These are phyloP conservation scores for Holotrichia oblita DNA, from an alignment of 1,140 invertebrate genomes.

Conservation along the genomic window DNA sequence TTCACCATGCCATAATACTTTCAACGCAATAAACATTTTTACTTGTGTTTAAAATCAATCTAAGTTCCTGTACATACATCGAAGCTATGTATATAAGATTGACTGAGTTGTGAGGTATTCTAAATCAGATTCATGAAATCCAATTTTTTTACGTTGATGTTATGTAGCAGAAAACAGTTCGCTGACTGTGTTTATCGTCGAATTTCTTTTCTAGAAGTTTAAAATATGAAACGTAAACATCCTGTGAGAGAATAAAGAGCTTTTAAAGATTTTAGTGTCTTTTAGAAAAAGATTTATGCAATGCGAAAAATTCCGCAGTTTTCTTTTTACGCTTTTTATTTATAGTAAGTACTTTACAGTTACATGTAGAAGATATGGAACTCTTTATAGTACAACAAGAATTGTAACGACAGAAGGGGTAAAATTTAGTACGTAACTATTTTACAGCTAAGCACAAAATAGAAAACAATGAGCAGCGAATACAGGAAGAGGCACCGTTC, in stretches of 20 bases:
- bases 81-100: conserved; percentile 3
- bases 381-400: too few relatives aligned
- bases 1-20: background rate
- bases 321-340: background rate
- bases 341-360: background rate
- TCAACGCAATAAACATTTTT: background rate
- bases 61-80: too few relatives aligned
- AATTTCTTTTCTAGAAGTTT: background rate
- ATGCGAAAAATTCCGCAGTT: background rate
- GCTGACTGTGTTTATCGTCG: background rate
- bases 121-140: background rate
- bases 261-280: background rate
- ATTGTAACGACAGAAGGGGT: too few relatives aligned
- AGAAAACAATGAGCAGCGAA: background rate
- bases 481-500: too few relatives aligned
- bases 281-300: background rate
- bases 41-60: background rate
- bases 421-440: background rate
- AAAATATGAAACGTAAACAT: background rate
- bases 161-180: background rate
- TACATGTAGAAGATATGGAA: too few relatives aligned
- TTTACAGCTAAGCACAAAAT: background rate
- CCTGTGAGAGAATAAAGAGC: background rate
- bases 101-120: background rate
- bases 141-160: background rate